A percentile compares a stretch with the other conserved stretches of the same genome.
Evolutionary conservation across 2,888 invertebrate species (phyloP).

Genomic region (Pachydiplax longipennis): DNA sequence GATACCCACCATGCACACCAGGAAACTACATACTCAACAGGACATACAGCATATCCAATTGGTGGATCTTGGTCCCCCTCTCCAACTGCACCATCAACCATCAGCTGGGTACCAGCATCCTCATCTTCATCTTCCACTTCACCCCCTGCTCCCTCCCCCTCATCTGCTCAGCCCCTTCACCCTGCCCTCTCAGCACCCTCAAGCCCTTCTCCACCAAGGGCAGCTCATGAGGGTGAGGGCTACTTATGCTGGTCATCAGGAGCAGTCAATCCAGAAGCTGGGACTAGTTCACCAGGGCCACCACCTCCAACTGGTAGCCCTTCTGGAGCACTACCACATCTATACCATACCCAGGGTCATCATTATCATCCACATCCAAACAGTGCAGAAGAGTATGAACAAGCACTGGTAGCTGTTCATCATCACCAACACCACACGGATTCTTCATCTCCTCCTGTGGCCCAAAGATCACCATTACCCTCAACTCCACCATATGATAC

Average conservation of each 20-base stretch:
- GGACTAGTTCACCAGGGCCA: not conserved
- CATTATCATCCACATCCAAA: slow-evolving; percentile 28
- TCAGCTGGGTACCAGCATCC: slow-evolving; percentile 25
- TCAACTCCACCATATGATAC: slow-evolving; percentile 39
- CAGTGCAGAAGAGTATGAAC: slow-evolving; percentile 1
- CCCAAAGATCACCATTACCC: not conserved
- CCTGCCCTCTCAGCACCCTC: slow-evolving; percentile 3
- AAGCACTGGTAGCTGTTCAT: slow-evolving; percentile 25
- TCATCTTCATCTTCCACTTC: slow-evolving; percentile 29
- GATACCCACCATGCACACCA: not conserved
- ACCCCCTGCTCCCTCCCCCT: slow-evolving; percentile 11
- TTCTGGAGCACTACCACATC: not conserved
- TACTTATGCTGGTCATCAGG: slow-evolving; percentile 20
- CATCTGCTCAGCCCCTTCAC: not conserved
- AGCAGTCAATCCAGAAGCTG: slow-evolving; percentile 12
- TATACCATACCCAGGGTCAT: slow-evolving; percentile 23
- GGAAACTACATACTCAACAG: not conserved
- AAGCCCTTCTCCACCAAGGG: slow-evolving; percentile 11
- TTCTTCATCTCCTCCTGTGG: slow-evolving; percentile 18
- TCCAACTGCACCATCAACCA: slow-evolving; percentile 9
- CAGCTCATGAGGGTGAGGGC: not conserved
- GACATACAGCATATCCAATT: not conserved
- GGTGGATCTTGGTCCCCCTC: slow-evolving; percentile 21
- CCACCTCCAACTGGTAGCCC: slow-evolving; percentile 8
- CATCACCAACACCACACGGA: slow-evolving; percentile 7